Conservation (phyloP, 2,797 vertebrate genomes). For the Pipistrellus kuhlii region DNA sequence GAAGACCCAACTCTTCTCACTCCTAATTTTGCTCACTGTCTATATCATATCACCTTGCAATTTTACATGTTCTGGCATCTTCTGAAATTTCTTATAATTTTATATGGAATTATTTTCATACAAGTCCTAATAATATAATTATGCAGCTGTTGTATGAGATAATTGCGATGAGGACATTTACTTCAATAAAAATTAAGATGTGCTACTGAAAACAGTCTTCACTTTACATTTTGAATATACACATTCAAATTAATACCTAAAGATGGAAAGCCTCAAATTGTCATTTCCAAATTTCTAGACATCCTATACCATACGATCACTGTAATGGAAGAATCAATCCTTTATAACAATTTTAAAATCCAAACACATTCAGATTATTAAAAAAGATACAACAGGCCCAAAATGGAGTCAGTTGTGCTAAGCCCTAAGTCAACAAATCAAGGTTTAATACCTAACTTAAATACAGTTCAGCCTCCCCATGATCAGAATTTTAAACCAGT, state of each 20-base stretch:
- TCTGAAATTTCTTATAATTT: slow-evolving; percentile 53
- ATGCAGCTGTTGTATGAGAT: slow-evolving; percentile 35
- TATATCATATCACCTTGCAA: slow-evolving; percentile 13
- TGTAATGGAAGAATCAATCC: slow-evolving; percentile 27
- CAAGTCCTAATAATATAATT: slow-evolving; percentile 49
- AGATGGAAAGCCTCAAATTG: slow-evolving; percentile 50
- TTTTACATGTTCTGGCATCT: slow-evolving; percentile 35
- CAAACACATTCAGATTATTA: neutral
- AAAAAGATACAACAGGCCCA: neutral
- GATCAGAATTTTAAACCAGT: neutral
- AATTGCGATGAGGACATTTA: slow-evolving; percentile 55
- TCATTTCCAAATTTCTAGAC: slow-evolving; percentile 51
- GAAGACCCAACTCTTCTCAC: slow-evolving; percentile 9
- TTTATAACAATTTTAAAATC: slow-evolving; percentile 54
- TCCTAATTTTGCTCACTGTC: slow-evolving; percentile 46
- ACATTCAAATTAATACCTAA: slow-evolving; percentile 51
- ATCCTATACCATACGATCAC: slow-evolving; percentile 27
- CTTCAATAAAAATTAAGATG: slow-evolving; percentile 51
- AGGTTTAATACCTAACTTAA: neutral
- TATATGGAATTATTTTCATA: slow-evolving; percentile 50
- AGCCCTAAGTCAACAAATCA: neutral
- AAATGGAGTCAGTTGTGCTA: neutral
- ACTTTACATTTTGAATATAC: slow-evolving; percentile 65
- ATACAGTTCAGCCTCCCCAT: neutral
- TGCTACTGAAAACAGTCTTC: slow-evolving; percentile 61